Evolutionary conservation across 2,113 vertebrate species (phyloP), one percentile per base, ranked within the genome.

Genomic region (Drymodes brunneopygia): DNA sequence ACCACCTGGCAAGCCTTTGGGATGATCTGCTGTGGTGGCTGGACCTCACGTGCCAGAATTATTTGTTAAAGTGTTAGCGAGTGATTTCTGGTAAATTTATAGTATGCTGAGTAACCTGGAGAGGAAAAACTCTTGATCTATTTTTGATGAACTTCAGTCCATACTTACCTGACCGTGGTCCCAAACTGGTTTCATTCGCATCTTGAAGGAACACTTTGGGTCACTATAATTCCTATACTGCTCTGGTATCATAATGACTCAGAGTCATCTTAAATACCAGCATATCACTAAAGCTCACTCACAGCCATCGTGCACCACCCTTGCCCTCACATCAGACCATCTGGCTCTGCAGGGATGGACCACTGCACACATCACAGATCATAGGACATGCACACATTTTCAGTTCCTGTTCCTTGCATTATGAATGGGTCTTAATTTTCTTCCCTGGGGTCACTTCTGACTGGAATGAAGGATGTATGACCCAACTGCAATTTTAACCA

Each of bases 1-100:
- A n/a, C 14, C 0, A 0, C 29, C 40, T 60, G n/a, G 17, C 7
- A 36, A 88, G 15, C 3, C 65, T 56, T 54, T 57, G 67, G n/a
- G 31, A 48, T n/a, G 40, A 67, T 62, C 40, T 88, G 23, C 38
- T 70, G 9, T 36, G 73, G 31, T 12, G 7, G 53, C 20, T 42
- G 24, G 15, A 35, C 28, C 11, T 60, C 40, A 35, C 10, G 42
- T 23, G 29, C 13, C 25, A 36, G 13, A 65, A 38, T 57, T 81
- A 29, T 23, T 42, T 70, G 19, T 42, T 29, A 6, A 45, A 64
- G 20, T 28, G 19, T 38, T 47, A 78, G 23, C 44, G 56, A 48
- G 15, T 24, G 23, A 38, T 25, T 81, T 69, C 40, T 66, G 23
- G 53, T 25, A 86, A 73, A 61, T 81, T 23, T 8, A 38, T 50